phyloP scores from a whole-genome alignment of 2,797 vertebrate species.

The Strix occidentalis region DNA sequence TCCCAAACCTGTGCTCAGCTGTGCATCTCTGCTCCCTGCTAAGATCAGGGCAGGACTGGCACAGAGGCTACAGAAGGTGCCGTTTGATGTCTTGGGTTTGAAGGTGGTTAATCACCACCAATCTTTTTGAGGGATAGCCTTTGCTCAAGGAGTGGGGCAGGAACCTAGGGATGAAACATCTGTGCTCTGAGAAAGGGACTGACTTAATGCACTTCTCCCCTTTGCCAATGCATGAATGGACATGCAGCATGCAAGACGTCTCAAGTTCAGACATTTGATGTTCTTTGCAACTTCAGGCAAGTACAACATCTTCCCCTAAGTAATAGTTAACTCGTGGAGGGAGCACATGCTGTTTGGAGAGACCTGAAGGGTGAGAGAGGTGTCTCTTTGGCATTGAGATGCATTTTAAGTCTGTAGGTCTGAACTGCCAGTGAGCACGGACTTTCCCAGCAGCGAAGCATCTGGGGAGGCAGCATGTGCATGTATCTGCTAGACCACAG shows the following conservation, averaged over 20 bases:
- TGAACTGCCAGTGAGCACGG: background rate
- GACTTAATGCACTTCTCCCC: background rate
- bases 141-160: background rate
- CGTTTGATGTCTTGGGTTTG: background rate
- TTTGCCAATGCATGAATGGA: accelerated
- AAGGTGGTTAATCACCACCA: background rate
- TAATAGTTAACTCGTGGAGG: background rate
- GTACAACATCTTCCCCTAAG: background rate
- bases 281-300: background rate
- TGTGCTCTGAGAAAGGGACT: background rate
- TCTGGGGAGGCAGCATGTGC: background rate
- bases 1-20: background rate
- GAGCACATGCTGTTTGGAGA: background rate
- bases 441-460: background rate
- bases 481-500: background rate
- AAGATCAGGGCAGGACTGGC: background rate
- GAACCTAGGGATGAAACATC: background rate
- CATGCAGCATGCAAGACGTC: accelerated
- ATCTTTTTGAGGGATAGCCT: background rate
- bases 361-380: background rate
- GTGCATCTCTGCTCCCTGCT: background rate
- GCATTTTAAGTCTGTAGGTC: background rate
- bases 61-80: background rate
- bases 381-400: background rate
- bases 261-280: background rate